Evolutionary conservation across 2,888 invertebrate species (phyloP).

Genomic region (Amphipyra berbera): DNA sequence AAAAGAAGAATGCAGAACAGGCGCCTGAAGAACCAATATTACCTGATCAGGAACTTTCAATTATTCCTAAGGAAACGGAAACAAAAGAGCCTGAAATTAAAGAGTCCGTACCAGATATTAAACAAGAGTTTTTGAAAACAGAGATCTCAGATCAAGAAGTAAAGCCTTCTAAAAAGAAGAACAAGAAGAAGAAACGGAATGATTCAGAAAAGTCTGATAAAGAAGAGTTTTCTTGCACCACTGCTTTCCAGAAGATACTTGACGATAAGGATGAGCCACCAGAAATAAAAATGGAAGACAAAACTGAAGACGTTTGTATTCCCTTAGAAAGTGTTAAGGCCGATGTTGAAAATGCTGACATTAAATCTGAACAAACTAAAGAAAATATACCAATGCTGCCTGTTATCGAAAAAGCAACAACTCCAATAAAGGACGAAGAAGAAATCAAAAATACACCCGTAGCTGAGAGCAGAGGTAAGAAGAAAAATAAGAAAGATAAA

Average conservation of each 20-base stretch:
- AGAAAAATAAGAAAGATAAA: constrained; percentile 66
- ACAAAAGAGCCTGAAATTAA: constrained; percentile 29
- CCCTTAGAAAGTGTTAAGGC: constrained; percentile 6
- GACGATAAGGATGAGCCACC: constrained; percentile 58
- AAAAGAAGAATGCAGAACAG: constrained; percentile 69
- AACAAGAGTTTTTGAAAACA: constrained; percentile 40
- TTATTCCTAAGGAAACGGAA: constrained; percentile 15
- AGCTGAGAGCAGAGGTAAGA: constrained; percentile 58
- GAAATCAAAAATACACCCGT: constrained; percentile 17
- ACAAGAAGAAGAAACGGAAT: constrained; percentile 80
- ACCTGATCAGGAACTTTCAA: constrained; percentile 21
- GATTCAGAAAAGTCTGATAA: constrained; percentile 81
- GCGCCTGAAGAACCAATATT: constrained; percentile 32
- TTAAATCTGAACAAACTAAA: constrained; percentile 16
- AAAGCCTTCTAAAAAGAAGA: constrained; percentile 76
- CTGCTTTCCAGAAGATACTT: constrained; percentile 75
- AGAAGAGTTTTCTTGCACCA: constrained; percentile 73
- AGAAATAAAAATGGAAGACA: constrained; percentile 32
- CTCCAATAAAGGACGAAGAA: constrained; percentile 14
- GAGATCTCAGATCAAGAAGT: constrained; percentile 62
- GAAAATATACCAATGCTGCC: constrained; percentile 4
- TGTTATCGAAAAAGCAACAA: constrained; percentile 22
- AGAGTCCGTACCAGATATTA: constrained; percentile 11
- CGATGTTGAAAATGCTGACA: constrained; percentile 23
- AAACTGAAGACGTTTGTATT: constrained; percentile 15